phyloP scores from a whole-genome alignment of 2,113 vertebrate species.

The Murina feae region DNA sequence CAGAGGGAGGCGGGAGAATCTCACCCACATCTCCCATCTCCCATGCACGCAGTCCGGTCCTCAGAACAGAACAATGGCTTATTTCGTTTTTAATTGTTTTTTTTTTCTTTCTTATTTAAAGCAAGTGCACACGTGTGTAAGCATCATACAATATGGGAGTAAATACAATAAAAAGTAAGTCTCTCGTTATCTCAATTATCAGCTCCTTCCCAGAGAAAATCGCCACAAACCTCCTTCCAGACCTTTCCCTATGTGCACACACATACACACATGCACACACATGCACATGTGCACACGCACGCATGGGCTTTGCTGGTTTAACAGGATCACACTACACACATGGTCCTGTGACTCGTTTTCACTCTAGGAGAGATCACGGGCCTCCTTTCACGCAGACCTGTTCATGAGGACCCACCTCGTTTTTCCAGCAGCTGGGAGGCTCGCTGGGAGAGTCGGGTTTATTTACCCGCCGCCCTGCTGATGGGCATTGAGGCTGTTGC shows the following conservation, averaged over 20 bases:
- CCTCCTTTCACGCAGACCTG: not conserved
- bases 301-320: not conserved
- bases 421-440: not conserved
- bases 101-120: not conserved
- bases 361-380: not conserved
- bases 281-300: not conserved
- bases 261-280: accelerated
- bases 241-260: not conserved
- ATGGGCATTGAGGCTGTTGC: not conserved
- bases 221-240: not conserved
- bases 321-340: not conserved
- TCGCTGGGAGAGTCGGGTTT: not conserved
- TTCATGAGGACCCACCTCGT: not conserved
- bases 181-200: not conserved
- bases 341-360: not conserved
- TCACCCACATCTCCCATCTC: not conserved
- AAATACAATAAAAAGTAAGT: not conserved
- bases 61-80: not conserved
- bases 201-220: not conserved
- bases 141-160: not conserved
- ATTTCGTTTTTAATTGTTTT: not conserved
- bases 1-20: not conserved
- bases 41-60: accelerated
- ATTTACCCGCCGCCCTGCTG: not conserved
- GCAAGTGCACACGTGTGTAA: not conserved